phyloP scores from a whole-genome alignment of 2,113 vertebrate genomes.

The Lipotes vexillifer region DNA sequence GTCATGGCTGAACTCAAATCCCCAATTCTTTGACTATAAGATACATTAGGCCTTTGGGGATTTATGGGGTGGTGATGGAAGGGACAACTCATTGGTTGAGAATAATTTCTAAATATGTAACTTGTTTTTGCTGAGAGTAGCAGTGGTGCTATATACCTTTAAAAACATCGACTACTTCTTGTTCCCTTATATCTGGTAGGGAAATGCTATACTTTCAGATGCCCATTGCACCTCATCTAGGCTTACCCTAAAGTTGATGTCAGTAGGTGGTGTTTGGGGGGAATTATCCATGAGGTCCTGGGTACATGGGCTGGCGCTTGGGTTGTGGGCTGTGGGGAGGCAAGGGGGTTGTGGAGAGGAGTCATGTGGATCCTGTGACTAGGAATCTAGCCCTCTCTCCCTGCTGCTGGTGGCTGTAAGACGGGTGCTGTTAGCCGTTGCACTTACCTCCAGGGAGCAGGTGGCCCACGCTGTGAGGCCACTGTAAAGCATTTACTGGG shows the following conservation, averaged over 20 bases:
- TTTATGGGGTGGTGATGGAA: neutral
- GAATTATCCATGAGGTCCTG: neutral
- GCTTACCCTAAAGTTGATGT: neutral
- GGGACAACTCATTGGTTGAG: neutral
- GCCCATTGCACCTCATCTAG: neutral
- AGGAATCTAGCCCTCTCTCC: neutral
- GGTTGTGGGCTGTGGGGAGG: neutral
- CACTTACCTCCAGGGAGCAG: neutral
- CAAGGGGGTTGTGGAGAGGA: neutral
- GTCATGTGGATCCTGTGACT: neutral
- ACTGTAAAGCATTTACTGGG: neutral
- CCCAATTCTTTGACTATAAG: neutral
- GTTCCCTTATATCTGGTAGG: neutral
- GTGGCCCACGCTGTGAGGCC: neutral
- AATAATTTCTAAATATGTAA: constrained; percentile 15
- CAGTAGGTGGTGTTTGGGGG: neutral
- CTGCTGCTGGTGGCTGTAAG: neutral
- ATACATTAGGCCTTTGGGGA: neutral
- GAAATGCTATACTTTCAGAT: neutral
- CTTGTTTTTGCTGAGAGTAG: neutral
- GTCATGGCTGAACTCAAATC: neutral
- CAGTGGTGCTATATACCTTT: neutral
- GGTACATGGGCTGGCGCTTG: neutral
- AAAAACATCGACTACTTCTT: neutral
- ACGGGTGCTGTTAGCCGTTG: neutral